Percentiles rank a stretch among this genome's conserved stretches.
Conservation (phyloP, 2,888 invertebrate species). For the Cheilosia vernalis region DNA sequence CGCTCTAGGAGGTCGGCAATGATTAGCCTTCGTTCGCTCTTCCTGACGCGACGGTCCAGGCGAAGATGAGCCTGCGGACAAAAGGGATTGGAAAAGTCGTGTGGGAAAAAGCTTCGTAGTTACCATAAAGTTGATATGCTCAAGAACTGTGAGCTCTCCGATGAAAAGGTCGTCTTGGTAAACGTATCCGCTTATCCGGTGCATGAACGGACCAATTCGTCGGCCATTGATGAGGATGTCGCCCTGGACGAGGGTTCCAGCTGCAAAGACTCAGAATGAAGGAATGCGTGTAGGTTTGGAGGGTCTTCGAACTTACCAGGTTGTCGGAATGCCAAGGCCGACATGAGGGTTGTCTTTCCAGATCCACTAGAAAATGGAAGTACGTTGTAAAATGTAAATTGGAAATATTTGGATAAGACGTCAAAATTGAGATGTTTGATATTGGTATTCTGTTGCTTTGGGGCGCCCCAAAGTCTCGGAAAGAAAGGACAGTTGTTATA, state of each 20-base stretch:
- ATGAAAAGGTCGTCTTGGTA: conserved; percentile 96
- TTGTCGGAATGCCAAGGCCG: conserved; percentile 90
- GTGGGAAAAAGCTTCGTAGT: not conserved
- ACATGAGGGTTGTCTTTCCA: conserved; percentile 95
- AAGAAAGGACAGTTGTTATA: too few relatives aligned
- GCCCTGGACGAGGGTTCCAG: conserved; percentile 89
- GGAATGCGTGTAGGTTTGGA: not conserved
- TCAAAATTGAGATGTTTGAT: too few relatives aligned
- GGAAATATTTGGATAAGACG: not conserved
- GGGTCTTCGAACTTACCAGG: conserved; percentile 84
- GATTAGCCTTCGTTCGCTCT: conserved; percentile 86
- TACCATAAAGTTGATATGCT: conserved; percentile 94
- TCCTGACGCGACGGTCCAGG: conserved; percentile 88
- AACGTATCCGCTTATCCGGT: conserved; percentile 93
- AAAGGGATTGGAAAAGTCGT: not conserved
- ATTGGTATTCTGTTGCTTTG: too few relatives aligned
- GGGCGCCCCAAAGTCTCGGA: too few relatives aligned
- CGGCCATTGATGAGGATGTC: conserved; percentile 92
- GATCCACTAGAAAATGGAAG: conserved; percentile 85
- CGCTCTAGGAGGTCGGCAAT: conserved; percentile 89
- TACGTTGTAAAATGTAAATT: not conserved
- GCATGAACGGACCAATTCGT: conserved; percentile 89
- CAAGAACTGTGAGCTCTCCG: conserved; percentile 92
- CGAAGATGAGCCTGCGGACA: conserved; percentile 89
- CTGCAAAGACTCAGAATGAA: conserved; percentile 81